phyloP scores from a whole-genome alignment of 2,113 vertebrate species.

The Diadophis punctatus region DNA sequence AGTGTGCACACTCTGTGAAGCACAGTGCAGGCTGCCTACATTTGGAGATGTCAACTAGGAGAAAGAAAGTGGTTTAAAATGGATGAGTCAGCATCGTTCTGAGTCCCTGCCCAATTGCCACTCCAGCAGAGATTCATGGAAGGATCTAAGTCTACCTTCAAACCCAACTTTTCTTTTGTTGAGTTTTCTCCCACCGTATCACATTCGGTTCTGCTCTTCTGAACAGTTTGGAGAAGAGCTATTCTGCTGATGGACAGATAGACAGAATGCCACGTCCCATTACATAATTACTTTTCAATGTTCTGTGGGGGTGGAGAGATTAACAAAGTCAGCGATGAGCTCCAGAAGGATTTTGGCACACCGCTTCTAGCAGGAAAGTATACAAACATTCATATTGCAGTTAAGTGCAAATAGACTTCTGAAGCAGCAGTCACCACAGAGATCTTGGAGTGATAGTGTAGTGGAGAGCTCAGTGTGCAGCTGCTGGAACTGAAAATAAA shows the following conservation, averaged over 20 bases:
- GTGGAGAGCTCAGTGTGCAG: not conserved
- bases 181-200: not conserved
- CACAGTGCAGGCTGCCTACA: not conserved
- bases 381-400: not conserved
- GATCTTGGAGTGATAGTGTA: not conserved
- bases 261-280: not conserved
- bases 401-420: not conserved
- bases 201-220: not conserved
- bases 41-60: not conserved
- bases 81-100: not conserved
- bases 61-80: not conserved
- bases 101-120: not conserved
- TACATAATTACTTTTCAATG: not conserved
- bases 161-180: not conserved
- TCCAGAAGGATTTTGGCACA: not conserved
- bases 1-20: not conserved
- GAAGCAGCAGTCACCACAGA: not conserved
- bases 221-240: not conserved
- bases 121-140: not conserved
- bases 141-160: not conserved
- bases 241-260: not conserved
- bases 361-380: not conserved
- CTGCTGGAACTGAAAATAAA: not conserved
- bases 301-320: not conserved
- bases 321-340: not conserved